These are phyloP conservation scores for Trachymyrmex cornetzi DNA, from an alignment of 1,140 invertebrate genomes.

Conservation along the genomic window DNA sequence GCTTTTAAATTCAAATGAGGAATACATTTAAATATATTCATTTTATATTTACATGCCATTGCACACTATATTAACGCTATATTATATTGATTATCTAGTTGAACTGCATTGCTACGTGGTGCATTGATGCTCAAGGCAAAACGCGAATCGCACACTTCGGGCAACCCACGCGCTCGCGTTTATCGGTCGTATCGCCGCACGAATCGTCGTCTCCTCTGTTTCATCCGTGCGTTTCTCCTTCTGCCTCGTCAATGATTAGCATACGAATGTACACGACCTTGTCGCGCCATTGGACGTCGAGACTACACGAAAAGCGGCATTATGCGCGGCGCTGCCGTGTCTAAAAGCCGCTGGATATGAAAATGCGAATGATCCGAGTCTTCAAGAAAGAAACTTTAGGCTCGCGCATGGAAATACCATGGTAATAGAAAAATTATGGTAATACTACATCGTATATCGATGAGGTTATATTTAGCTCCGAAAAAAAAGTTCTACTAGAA, in stretches of 20 bases:
- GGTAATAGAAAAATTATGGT: background rate
- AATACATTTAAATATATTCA: background rate
- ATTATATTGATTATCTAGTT: background rate
- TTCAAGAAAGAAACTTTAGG: background rate
- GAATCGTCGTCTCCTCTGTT: constrained; percentile 72
- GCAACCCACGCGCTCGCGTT: constrained; percentile 74
- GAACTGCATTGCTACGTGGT: too few relatives aligned
- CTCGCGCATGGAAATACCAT: background rate
- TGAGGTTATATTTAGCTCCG: background rate
- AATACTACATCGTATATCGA: background rate
- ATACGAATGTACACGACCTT: constrained; percentile 84
- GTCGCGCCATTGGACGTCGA: constrained; percentile 75
- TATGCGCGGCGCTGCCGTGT: background rate
- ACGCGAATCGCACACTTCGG: constrained; percentile 1
- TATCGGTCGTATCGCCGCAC: constrained; percentile 74
- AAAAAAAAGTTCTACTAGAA: background rate
- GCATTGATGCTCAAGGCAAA: constrained; percentile 4
- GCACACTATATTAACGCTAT: background rate
- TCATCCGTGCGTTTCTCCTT: constrained; percentile 71
- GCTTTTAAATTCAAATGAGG: background rate
- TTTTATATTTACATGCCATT: background rate
- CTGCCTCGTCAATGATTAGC: constrained; percentile 76
- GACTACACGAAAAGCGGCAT: constrained; percentile 57
- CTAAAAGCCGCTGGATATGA: constrained; percentile 21
- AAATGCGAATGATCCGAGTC: constrained; percentile 33